A percentile compares a stretch with the other conserved stretches of the same genome.
Conservation (phyloP, 2,113 vertebrate species). For the Anarhynchus alexandrinus region DNA sequence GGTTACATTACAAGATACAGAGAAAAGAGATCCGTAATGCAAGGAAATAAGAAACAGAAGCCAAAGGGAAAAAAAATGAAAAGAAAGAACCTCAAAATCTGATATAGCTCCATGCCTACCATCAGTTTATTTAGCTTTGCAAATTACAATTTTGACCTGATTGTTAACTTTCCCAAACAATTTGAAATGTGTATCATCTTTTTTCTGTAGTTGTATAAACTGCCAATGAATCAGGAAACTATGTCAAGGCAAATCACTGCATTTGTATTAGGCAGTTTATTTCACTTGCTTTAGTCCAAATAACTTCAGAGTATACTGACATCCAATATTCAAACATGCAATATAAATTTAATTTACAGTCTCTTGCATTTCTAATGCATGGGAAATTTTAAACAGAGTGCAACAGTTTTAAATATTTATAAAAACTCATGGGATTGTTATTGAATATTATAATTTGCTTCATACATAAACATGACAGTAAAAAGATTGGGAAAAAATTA, state of each 20-base stretch:
- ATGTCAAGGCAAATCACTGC: constrained; percentile 14
- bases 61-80: not conserved
- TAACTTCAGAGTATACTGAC: not conserved
- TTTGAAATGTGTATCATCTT: not conserved
- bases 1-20: not conserved
- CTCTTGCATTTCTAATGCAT: constrained; percentile 17
- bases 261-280: constrained; percentile 1
- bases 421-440: not conserved
- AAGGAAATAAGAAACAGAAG: not conserved
- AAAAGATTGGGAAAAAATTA: not conserved
- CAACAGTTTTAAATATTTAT: constrained; percentile 46
- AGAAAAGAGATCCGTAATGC: not conserved
- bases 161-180: not conserved
- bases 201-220: not conserved
- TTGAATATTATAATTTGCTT: constrained; percentile 29
- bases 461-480: constrained; percentile 32
- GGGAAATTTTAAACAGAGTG: not conserved
- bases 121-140: not conserved
- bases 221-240: not conserved
- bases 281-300: constrained; percentile 8
- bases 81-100: not conserved
- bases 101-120: not conserved
- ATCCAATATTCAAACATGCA: constrained; percentile 12
- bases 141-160: constrained; percentile 6
- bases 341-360: constrained; percentile 35